Base-by-base conservation (phyloP, 2,113 vertebrate species). In the Mustela nigripes region DNA sequence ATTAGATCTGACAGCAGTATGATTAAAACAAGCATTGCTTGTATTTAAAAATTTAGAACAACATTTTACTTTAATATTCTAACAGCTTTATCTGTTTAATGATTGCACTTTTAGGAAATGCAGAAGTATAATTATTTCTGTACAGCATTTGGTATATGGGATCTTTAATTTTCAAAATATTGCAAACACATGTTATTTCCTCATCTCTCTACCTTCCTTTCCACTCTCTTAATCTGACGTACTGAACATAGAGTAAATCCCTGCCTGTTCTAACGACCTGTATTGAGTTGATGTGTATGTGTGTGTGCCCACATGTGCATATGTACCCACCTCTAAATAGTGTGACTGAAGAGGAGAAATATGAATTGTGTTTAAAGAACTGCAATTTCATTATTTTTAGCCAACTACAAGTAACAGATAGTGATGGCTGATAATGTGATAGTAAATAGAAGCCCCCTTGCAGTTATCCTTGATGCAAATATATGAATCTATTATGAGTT, bases 151-250 rank as follows among this genome's bases (percentile, higher is more conserved):
- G 60, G 65, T 78, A 21, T 96, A 94, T 79, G 28, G 26, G 21
- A 94, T 82, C 48, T 96, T 98, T 92, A 94, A 84, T 97, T 97
- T 95, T 94, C 92, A 96, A 90, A 98, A 95, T 80, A 94, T 74
- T 91, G 63, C 67, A 53, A 88, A 67, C 16, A 88, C 53, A 78
- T 83, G 56, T 50, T 60, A 60, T 92, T 94, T 90, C 26, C 26
- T 62, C 63, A 69, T 95, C 94, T 93, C 42, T 80, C 19, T 71
- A 26, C 7, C 53, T 48, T 22, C 22, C 92, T 89, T 60, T 82
- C 42, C 28, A 33, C 42, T 36, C 56, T 92, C n/a, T 81, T 78
- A 65, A 48, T 60, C 28, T 73, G 65, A 96, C 60, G 67, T 86
- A 42, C 7, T 97, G 76, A 65, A 50, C n/a, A 42, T 48, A 92